A percentile compares a stretch with the other conserved stretches of the same genome.
Conservation (phyloP, 2,797 vertebrate genomes). For the Lutra lutra region DNA sequence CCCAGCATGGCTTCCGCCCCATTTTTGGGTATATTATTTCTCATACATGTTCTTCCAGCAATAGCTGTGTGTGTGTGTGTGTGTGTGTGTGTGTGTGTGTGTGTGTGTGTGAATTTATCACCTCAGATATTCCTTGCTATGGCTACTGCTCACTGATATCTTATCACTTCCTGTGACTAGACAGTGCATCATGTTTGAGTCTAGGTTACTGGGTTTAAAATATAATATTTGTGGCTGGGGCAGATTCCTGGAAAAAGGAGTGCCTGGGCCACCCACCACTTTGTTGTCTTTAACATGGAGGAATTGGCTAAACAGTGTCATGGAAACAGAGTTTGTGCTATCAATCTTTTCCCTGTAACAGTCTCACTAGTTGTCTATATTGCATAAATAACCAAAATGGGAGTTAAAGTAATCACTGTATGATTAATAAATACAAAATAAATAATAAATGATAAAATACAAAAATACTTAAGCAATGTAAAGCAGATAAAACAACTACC, state of each 20-base stretch:
- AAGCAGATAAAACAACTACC: neutral
- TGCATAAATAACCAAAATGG: neutral
- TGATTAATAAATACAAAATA: neutral
- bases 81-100: neutral
- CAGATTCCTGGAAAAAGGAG: conserved; percentile 9
- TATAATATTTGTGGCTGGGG: neutral
- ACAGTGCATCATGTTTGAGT: neutral
- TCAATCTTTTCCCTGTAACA: neutral
- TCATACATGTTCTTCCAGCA: neutral
- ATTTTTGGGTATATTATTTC: neutral
- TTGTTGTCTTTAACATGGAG: conserved; percentile 24
- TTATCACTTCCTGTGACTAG: neutral
- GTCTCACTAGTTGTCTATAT: neutral
- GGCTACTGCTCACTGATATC: neutral
- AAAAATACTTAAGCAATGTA: neutral
- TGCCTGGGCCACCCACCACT: conserved; percentile 38
- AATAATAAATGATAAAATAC: neutral
- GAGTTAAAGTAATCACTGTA: neutral
- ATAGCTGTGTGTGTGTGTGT: neutral
- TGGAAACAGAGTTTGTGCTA: neutral
- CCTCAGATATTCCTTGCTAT: neutral
- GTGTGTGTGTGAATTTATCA: neutral
- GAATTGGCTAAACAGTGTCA: neutral
- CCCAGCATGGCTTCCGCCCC: neutral
- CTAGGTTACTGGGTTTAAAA: conserved; percentile 1